These are phyloP conservation scores for Heteromormyrus szaboi DNA, from an alignment of 2,797 vertebrate genomes.

Conservation along the genomic window DNA sequence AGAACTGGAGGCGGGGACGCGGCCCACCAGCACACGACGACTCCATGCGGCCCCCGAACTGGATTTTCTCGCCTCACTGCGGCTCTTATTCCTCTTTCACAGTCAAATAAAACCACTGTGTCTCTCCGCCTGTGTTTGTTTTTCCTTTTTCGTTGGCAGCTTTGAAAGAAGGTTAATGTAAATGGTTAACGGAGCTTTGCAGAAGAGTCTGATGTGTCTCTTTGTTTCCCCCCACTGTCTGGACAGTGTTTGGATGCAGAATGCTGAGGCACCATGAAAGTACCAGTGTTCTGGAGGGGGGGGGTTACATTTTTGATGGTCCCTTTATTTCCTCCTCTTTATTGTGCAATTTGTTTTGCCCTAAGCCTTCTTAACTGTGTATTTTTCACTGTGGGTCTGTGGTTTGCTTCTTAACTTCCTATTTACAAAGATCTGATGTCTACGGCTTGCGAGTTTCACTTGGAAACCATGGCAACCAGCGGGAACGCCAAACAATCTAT, in stretches of 20 bases:
- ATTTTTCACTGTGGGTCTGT: constrained; percentile 30
- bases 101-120: background rate
- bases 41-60: background rate
- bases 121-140: background rate
- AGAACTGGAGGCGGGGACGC: background rate
- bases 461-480: constrained; percentile 31
- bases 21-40: background rate
- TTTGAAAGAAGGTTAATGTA: background rate
- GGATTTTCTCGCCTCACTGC: background rate
- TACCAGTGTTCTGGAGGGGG: background rate
- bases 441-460: background rate
- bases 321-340: constrained; percentile 1
- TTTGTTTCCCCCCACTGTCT: background rate
- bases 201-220: background rate
- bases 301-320: constrained; percentile 2
- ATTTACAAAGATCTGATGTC: constrained; percentile 33
- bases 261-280: background rate
- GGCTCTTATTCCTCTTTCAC: background rate
- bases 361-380: constrained; percentile 24
- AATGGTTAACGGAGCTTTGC: background rate
- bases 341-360: constrained; percentile 21
- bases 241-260: background rate
- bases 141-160: background rate
- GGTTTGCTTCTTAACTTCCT: constrained; percentile 36
- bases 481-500: constrained; percentile 22